Percentiles rank a stretch among this genome's conserved stretches.
phyloP scores from a whole-genome alignment of 2,888 invertebrate genomes.

The Drosophila demipolita region DNA sequence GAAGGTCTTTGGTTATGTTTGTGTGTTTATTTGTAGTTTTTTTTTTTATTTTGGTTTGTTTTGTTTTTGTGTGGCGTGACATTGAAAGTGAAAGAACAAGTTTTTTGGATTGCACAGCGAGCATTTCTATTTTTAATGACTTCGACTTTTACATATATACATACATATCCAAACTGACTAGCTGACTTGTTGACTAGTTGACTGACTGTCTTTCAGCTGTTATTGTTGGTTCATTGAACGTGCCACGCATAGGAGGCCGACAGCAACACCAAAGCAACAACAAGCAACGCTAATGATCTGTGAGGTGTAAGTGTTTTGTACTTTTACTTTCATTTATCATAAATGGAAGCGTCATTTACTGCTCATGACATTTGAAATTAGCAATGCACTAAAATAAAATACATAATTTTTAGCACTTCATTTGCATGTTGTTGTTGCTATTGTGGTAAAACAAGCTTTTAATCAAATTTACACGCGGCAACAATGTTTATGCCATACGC shows the following conservation, averaged over 20 bases:
- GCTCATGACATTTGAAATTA: constrained; percentile 65
- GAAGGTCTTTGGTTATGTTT: constrained; percentile 67
- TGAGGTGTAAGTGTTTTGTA: constrained; percentile 74
- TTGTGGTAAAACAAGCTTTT: constrained; percentile 72
- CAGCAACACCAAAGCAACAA: constrained; percentile 15
- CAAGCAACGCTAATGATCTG: constrained; percentile 72
- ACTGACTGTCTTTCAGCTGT: constrained; percentile 33
- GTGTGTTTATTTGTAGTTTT: constrained; percentile 4
- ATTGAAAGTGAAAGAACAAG: constrained; percentile 81
- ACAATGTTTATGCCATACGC: constrained; percentile 64
- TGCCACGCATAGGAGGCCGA: constrained; percentile 47
- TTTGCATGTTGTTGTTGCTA: constrained; percentile 44
- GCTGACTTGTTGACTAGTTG: constrained; percentile 32
- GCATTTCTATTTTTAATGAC: constrained; percentile 74
- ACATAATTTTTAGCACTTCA: constrained; percentile 68
- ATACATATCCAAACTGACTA: constrained; percentile 12
- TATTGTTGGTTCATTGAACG: constrained; percentile 69
- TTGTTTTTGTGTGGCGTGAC: constrained; percentile 60
- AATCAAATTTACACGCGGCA: constrained; percentile 75
- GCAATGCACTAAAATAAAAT: constrained; percentile 44
- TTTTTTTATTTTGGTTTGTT: constrained; percentile 1
- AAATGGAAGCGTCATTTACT: constrained; percentile 72
- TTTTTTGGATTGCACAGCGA: constrained; percentile 52
- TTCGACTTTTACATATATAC: constrained; percentile 53
- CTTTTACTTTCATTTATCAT: constrained; percentile 80